These are phyloP conservation scores for Phylloscopus whistleri DNA, from an alignment of 2,113 vertebrate genomes.

Conservation along the genomic window DNA sequence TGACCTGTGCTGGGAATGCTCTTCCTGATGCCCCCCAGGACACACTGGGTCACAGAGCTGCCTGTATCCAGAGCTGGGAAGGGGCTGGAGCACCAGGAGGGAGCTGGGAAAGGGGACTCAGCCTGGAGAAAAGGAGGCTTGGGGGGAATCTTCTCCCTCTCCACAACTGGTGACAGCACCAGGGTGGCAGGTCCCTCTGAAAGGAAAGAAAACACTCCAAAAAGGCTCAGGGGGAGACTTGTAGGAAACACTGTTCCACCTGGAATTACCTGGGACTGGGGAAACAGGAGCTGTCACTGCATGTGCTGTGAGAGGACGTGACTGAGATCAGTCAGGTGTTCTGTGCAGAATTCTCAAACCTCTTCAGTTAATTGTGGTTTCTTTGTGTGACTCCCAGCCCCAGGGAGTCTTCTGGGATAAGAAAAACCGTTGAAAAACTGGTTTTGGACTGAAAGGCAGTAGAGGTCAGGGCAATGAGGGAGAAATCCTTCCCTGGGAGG, in stretches of 20 bases:
- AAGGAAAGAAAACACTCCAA: fast-evolving
- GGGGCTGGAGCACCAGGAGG: neutral
- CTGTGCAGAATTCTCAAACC: fast-evolving
- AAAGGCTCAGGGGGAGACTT: neutral
- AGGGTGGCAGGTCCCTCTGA: fast-evolving
- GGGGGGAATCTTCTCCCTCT: neutral
- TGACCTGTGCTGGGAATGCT: neutral
- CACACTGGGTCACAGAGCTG: neutral
- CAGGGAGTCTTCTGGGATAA: neutral
- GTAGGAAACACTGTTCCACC: fast-evolving
- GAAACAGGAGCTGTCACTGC: fast-evolving
- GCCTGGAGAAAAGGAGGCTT: neutral
- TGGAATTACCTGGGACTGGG: fast-evolving
- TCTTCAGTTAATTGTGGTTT: neutral
- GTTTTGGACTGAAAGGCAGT: neutral
- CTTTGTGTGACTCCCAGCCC: too few relatives aligned
- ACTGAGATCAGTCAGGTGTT: fast-evolving
- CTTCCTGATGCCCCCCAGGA: neutral
- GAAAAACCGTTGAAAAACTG: fast-evolving
- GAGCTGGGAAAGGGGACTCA: neutral
- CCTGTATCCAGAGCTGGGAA: neutral
- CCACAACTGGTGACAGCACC: neutral
- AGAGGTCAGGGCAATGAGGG: too few relatives aligned
- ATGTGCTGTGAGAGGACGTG: fast-evolving
- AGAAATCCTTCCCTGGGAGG: neutral